A percentile compares a stretch with the other conserved stretches of the same genome.
phyloP scores from a whole-genome alignment of 2,888 invertebrate genomes.

The Conistra vaccinii region DNA sequence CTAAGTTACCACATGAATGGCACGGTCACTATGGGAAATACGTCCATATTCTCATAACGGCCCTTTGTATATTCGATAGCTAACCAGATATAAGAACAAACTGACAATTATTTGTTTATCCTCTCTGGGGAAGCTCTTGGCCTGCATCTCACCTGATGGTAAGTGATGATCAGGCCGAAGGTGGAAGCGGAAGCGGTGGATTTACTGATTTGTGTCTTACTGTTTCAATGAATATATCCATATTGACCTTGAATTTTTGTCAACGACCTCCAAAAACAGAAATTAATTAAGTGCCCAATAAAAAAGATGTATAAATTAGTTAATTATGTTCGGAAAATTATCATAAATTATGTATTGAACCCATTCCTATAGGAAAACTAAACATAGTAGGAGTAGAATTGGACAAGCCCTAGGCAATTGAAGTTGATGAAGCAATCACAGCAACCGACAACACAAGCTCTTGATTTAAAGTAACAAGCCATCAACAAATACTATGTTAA shows the following conservation, averaged over 20 bases:
- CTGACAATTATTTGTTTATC: too few relatives aligned
- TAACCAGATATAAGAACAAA: slow-evolving; percentile 15
- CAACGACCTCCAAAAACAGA: slow-evolving; percentile 13
- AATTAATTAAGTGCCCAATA: slow-evolving; percentile 23
- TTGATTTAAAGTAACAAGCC: slow-evolving; percentile 12
- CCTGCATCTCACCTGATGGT: too few relatives aligned
- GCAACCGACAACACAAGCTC: not conserved
- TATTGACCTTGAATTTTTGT: slow-evolving; percentile 6
- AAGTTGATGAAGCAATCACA: slow-evolving; percentile 24
- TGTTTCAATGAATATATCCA: not conserved
- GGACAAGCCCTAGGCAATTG: not conserved
- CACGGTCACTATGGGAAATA: slow-evolving; percentile 19
- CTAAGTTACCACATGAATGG: slow-evolving; percentile 20
- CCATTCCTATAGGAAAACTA: not conserved
- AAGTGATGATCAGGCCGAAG: too few relatives aligned
- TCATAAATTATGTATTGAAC: not conserved
- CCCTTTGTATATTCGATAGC: slow-evolving; percentile 5
- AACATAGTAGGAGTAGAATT: not conserved
- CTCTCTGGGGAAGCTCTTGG: too few relatives aligned
- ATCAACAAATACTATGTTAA: slow-evolving; percentile 14
- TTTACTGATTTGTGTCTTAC: not conserved
- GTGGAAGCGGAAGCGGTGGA: too few relatives aligned
- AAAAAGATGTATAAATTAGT: slow-evolving; percentile 1
- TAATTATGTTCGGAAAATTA: not conserved
- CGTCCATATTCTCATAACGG: slow-evolving; percentile 11